phyloP scores from a whole-genome alignment of 2,797 vertebrate species.

The Labroides dimidiatus region DNA sequence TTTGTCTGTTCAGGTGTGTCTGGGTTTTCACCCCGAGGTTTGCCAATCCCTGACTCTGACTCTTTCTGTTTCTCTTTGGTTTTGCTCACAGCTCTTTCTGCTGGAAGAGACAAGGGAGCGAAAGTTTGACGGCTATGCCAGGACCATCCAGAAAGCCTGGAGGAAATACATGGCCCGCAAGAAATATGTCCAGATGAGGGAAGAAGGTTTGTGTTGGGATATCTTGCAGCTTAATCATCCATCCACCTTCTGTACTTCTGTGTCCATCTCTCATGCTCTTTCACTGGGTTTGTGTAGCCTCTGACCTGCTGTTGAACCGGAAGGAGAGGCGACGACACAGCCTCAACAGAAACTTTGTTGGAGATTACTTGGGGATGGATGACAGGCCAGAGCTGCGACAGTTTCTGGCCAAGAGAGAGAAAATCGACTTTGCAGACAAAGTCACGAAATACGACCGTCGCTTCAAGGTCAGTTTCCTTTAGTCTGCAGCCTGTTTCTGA shows the following conservation, averaged over 20 bases:
- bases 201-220: slow-evolving; percentile 88
- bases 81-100: slow-evolving; percentile 89
- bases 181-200: slow-evolving; percentile 98
- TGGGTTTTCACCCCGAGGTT: slow-evolving; percentile 1
- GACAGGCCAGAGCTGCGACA: slow-evolving; percentile 94
- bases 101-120: slow-evolving; percentile 97
- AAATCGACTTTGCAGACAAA: slow-evolving; percentile 96
- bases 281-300: slow-evolving; percentile 81
- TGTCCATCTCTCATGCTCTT: slow-evolving; percentile 3
- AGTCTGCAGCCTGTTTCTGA: neutral
- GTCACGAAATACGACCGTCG: slow-evolving; percentile 95
- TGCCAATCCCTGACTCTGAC: neutral
- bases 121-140: slow-evolving; percentile 95
- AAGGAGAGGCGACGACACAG: slow-evolving; percentile 97
- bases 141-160: slow-evolving; percentile 96
- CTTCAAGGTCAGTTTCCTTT: slow-evolving; percentile 88
- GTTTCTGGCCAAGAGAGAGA: slow-evolving; percentile 95
- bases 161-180: slow-evolving; percentile 93
- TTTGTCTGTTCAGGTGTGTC: slow-evolving; percentile 9
- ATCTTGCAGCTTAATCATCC: neutral
- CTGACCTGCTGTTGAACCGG: slow-evolving; percentile 94
- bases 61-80: slow-evolving; percentile 11
- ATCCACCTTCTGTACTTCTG: neutral
- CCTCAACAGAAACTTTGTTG: slow-evolving; percentile 97
- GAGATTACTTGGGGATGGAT: slow-evolving; percentile 98